Base-by-base conservation (phyloP, 2,113 vertebrate genomes). In the Sigmodon hispidus region DNA sequence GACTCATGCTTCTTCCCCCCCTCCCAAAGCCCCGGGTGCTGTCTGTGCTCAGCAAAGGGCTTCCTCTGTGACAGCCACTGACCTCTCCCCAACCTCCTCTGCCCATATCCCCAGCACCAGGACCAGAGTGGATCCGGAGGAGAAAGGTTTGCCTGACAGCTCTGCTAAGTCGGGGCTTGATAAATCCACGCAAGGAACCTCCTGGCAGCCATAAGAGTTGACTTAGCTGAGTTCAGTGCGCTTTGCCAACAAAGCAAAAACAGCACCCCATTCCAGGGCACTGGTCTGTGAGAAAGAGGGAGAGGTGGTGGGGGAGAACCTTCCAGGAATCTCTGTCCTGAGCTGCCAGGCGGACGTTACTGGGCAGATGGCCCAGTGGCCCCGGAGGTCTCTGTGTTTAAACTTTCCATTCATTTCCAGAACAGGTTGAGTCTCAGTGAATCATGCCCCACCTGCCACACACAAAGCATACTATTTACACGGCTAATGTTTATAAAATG, bases 251-350 rank as follows among this genome's bases (percentile, higher is more conserved):
- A 65, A 59, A 93, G 50, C 70, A 73, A 57, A 61, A 88, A 87
- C 79, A 75, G 75, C 52, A n/a, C 48, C n/a, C n/a, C 0, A 1
- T 79, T 90, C 76, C 72, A 24, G 95, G 92, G 79, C 94, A 65
- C 0, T 0, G 84, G 90, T 84, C 65, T 48, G 29, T 0, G 5
- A 0, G 40, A 43, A 67, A 48, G 59, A 61, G 67, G 83, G 61
- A 43, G 83, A 13, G 9, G 15, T 22, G 7, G 24, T 3, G 89
- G 79, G 19, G 36, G 55, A n/a, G 24, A 13, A 1, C 79, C 93
- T 97, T 97, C 94, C 93, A 91, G 95, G 93, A 97, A 97, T 63
- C 61, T 45, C 94, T 31, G 2, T 77, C 91, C 72, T 50, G 13
- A 88, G 92, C 76, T 0, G 0, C 81, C 36, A 13, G 26, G 48